A percentile compares a stretch with the other conserved stretches of the same genome.
These are phyloP conservation scores for Microctonus hyperodae DNA, from an alignment of 2,888 invertebrate species.

Conservation along the genomic window DNA sequence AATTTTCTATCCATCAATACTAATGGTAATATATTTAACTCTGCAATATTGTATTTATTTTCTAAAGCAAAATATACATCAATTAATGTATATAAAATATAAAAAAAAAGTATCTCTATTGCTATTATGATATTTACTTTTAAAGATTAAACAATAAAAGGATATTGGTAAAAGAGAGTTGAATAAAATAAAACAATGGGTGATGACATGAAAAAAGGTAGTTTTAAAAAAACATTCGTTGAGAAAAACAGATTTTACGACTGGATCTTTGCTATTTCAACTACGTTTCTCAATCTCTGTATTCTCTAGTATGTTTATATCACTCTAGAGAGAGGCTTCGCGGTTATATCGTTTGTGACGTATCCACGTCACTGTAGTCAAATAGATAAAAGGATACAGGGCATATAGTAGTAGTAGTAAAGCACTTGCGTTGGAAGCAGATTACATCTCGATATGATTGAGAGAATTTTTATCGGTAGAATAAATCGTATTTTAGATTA, in stretches of 20 bases:
- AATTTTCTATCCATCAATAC: too few relatives aligned
- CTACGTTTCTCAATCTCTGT: constrained; percentile 15
- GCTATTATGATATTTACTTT: too few relatives aligned
- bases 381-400: constrained; percentile 2
- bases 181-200: constrained; percentile 13
- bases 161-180: too few relatives aligned
- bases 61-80: too few relatives aligned
- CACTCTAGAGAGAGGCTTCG: constrained; percentile 8
- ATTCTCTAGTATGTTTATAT: constrained; percentile 11
- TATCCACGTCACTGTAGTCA: background rate
- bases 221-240: constrained; percentile 24
- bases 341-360: background rate
- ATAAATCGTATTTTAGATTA: constrained; percentile 23
- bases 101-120: too few relatives aligned
- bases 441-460: constrained; percentile 26
- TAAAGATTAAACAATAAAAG: background rate
- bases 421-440: background rate
- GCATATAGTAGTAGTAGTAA: background rate
- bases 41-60: too few relatives aligned
- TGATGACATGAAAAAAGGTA: constrained; percentile 5
- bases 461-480: constrained; percentile 19
- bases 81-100: too few relatives aligned
- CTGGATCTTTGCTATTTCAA: constrained; percentile 13
- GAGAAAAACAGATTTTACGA: constrained; percentile 32
- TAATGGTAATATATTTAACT: too few relatives aligned